Evolutionary conservation across 2,888 invertebrate species (phyloP), one percentile per base, ranked within the genome.

Genomic region (Melinopterus prodromus): DNA sequence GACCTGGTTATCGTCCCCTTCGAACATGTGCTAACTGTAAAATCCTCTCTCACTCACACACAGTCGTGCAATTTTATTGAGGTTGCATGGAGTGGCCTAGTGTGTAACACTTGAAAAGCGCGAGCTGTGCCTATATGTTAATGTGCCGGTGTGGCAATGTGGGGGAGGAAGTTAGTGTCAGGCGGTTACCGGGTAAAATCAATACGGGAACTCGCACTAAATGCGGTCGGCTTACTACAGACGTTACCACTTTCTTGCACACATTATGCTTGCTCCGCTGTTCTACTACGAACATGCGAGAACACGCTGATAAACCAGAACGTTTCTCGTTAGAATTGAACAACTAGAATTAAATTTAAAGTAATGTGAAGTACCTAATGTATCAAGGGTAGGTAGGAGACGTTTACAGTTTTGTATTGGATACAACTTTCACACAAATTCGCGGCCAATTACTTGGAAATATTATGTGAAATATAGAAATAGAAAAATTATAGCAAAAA

Each of bases 101-200:
- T 2, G 53, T 53, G 1, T 53, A 53, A 53, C 53, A 53, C 9
- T 53, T 53, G 53, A 53, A 53, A 53, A 74, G 74, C 74, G 26
- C 71, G 76, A 83, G 84, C 85, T 77, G 83, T 85, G 85, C 85
- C 84, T 85, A 53, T 53, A 85, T 85, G 85, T 86, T 85, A 85
- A 85, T 86, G 84, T 85, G 84, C 84, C 84, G 84, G 84, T 83
- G 84, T 84, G 83, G 84, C 83, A 84, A 53, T 35, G 72, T 26
- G 76, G 83, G 82, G 82, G 83, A 81, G 84, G 82, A 82, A 83
- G 82, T 85, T 84, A 83, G 85, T 86, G 86, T 85, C 85, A 86
- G 84, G 84, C 84, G 85, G 86, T 85, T 85, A 85, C 84, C 83
- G 82, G 85, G 85, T 84, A 85, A 86, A 86, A 86, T 86, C 86